These are phyloP conservation scores for Aeoliscus strigatus DNA, from an alignment of 2,797 vertebrate genomes.

Conservation along the genomic window DNA sequence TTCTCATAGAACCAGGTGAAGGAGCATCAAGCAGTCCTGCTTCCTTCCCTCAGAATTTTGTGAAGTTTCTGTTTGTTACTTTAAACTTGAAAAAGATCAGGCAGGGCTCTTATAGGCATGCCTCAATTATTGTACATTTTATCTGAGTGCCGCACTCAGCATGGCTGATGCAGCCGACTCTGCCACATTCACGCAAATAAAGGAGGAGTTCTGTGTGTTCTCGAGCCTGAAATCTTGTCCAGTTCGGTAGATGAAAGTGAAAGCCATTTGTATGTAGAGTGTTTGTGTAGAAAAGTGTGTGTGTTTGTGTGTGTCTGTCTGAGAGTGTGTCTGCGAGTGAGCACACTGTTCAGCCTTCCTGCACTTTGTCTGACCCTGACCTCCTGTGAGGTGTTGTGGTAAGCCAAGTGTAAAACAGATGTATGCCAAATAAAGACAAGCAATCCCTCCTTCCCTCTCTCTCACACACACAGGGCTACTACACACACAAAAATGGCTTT, in stretches of 20 bases:
- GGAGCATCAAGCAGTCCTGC: slow-evolving; percentile 16
- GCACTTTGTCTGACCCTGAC: slow-evolving; percentile 62
- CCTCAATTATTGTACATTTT: no score
- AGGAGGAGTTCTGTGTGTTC: no score
- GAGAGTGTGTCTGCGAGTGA: slow-evolving; percentile 21
- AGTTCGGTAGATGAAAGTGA: no score
- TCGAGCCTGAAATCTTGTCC: no score
- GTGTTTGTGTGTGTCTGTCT: slow-evolving; percentile 28
- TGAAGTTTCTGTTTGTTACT: slow-evolving; percentile 29
- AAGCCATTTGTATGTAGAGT: no score
- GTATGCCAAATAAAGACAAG: slow-evolving; percentile 53
- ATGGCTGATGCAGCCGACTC: no score
- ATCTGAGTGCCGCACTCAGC: no score
- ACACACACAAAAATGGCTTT: no score
- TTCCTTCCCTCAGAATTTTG: slow-evolving; percentile 10
- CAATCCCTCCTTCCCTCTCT: slow-evolving; percentile 19
- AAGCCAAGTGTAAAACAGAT: slow-evolving; percentile 50
- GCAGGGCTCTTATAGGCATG: neutral
- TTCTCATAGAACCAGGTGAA: slow-evolving; percentile 11
- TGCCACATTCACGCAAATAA: no score
- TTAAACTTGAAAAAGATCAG: slow-evolving; percentile 23
- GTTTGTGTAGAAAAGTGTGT: slow-evolving; percentile 23
- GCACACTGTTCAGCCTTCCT: slow-evolving; percentile 37
- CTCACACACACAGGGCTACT: neutral
- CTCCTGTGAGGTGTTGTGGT: slow-evolving; percentile 39